phyloP scores from a whole-genome alignment of 2,113 vertebrate genomes.

The Oostethus manadensis region DNA sequence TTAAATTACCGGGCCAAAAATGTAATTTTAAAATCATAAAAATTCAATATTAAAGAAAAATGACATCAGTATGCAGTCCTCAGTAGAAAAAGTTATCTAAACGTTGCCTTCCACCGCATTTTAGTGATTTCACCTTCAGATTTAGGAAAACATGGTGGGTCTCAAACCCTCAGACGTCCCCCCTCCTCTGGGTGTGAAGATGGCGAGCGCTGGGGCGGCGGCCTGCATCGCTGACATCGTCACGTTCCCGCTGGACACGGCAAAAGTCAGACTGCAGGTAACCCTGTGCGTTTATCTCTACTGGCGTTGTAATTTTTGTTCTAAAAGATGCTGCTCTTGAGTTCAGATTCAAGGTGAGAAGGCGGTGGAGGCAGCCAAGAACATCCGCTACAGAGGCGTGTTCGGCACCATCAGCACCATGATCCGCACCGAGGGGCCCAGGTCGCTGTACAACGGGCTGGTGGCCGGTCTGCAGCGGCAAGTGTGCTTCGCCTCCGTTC shows the following conservation, averaged over 20 bases:
- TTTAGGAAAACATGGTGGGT: conserved; percentile 72
- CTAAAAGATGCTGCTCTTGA: not conserved
- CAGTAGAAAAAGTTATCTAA: too few relatives aligned
- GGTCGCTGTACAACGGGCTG: conserved; percentile 79
- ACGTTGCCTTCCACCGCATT: not conserved
- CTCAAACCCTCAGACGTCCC: conserved; percentile 72
- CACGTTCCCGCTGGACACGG: conserved; percentile 83
- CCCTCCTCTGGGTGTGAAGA: conserved; percentile 76
- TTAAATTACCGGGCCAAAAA: too few relatives aligned
- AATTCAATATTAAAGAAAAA: too few relatives aligned
- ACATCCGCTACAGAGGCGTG: conserved; percentile 77
- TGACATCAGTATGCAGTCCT: too few relatives aligned
- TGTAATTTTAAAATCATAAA: too few relatives aligned
- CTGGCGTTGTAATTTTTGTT: not conserved
- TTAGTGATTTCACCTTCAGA: not conserved
- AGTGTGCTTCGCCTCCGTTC: conserved; percentile 78
- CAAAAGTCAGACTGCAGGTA: conserved; percentile 78
- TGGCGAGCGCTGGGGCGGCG: conserved; percentile 77
- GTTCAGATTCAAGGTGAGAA: conserved; percentile 81
- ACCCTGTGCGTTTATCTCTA: conserved; percentile 3
- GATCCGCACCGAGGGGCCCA: conserved; percentile 75
- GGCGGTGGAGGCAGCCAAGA: conserved; percentile 35
- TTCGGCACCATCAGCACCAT: conserved; percentile 81
- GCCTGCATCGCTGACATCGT: conserved; percentile 80
- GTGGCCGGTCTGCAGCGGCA: conserved; percentile 82